Conservation (phyloP, 1,140 invertebrate species). For the Agraylea sexmaculata region DNA sequence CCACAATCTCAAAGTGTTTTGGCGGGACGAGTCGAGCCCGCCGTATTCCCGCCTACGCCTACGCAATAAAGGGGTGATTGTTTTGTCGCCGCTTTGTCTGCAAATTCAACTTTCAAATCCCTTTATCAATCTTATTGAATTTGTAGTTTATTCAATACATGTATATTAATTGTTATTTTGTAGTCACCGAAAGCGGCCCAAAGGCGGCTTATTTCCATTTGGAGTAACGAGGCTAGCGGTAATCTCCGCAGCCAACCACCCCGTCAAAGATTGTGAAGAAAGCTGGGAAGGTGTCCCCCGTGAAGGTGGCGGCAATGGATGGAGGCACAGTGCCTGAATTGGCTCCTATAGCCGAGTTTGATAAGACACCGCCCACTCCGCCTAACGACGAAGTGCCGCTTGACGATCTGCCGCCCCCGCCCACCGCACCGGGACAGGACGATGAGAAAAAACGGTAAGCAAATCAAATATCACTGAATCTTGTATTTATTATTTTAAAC, state of each 20-base stretch:
- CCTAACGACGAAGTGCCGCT: slow-evolving; percentile 45
- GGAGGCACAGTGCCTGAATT: slow-evolving; percentile 48
- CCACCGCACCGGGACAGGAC: slow-evolving; percentile 42
- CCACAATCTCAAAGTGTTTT: no score
- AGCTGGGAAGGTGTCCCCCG: slow-evolving; percentile 40
- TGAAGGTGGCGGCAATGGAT: slow-evolving; percentile 45
- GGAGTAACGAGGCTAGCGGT: slow-evolving; percentile 15
- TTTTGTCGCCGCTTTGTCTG: no score
- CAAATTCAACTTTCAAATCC: no score
- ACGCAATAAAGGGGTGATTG: no score
- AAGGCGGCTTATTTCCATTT: not conserved
- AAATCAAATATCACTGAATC: no score
- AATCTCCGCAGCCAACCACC: slow-evolving; percentile 14
- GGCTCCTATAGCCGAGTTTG: slow-evolving; percentile 51
- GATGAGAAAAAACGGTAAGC: slow-evolving; percentile 37
- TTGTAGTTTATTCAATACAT: no score
- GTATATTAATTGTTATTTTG: no score
- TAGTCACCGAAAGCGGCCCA: no score
- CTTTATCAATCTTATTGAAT: no score
- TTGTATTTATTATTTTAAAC: no score
- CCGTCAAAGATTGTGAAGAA: slow-evolving; percentile 23
- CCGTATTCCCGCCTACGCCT: no score
- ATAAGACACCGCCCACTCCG: slow-evolving; percentile 48
- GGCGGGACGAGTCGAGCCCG: no score
- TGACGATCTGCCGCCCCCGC: slow-evolving; percentile 47